Conservation (phyloP, 2,113 vertebrate species). For the Apodemus sylvaticus region DNA sequence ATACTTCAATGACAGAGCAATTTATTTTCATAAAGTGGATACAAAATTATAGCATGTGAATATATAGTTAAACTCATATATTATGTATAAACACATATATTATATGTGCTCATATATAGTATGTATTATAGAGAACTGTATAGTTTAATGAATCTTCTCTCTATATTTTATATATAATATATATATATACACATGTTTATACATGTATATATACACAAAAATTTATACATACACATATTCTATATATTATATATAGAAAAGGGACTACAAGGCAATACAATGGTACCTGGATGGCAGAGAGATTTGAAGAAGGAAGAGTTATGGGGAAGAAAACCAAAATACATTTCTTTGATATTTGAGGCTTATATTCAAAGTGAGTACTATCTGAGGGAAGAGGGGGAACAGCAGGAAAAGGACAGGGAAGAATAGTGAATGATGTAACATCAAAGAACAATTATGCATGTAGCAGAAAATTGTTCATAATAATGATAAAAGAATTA, state of each 20-base stretch:
- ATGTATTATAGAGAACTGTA: not conserved
- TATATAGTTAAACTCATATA: not conserved
- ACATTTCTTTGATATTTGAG: not conserved
- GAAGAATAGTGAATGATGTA: not conserved
- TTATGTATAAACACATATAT: not conserved
- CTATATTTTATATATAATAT: not conserved
- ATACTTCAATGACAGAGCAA: not conserved
- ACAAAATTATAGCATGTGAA: not conserved
- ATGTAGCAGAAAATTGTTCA: not conserved
- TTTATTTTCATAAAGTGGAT: not conserved
- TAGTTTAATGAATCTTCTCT: not conserved
- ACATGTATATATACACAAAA: too few relatives aligned
- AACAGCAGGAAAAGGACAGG: not conserved
- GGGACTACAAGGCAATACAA: too few relatives aligned
- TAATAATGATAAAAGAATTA: not conserved
- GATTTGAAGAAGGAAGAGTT: not conserved
- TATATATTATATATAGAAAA: not conserved
- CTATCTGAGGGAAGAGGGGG: not conserved
- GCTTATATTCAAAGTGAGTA: not conserved
- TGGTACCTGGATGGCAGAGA: not conserved
- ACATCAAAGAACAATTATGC: not conserved
- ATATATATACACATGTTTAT: not conserved
- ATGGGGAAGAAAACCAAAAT: not conserved
- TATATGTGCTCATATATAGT: not conserved
- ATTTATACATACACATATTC: too few relatives aligned